phyloP scores from a whole-genome alignment of 2,888 invertebrate species.

The Epinotia nisella region DNA sequence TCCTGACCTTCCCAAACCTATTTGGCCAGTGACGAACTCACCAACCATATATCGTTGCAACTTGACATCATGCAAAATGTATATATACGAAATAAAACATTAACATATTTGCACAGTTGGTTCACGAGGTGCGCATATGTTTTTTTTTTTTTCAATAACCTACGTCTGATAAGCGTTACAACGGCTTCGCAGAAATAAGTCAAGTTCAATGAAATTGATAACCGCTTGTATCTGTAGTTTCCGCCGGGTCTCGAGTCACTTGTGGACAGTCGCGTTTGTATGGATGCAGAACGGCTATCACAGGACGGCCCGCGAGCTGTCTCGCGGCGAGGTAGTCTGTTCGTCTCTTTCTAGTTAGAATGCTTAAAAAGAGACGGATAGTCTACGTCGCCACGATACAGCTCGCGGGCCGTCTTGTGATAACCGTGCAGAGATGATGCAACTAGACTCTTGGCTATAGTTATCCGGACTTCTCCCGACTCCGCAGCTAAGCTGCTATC shows the following conservation, averaged over 20 bases:
- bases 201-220: slow-evolving; percentile 37
- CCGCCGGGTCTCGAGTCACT: neutral
- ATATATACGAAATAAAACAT: neutral
- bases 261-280: neutral
- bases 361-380: no score
- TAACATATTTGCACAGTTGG: slow-evolving; percentile 9
- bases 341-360: no score
- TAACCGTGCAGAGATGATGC: no score
- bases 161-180: slow-evolving; percentile 21
- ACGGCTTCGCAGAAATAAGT: slow-evolving; percentile 17
- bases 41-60: neutral
- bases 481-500: no score
- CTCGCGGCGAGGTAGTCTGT: no score
- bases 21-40: neutral
- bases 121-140: slow-evolving; percentile 15
- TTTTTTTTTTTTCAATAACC: slow-evolving; percentile 16
- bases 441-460: no score
- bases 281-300: neutral
- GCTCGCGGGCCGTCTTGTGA: no score
- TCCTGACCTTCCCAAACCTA: no score
- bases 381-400: no score
- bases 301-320: no score
- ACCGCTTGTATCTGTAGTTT: slow-evolving; percentile 15
- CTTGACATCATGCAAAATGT: neutral
- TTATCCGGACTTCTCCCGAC: no score